These are phyloP conservation scores for Myiotriccus ornatus DNA, from an alignment of 2,797 vertebrate species.

Conservation along the genomic window DNA sequence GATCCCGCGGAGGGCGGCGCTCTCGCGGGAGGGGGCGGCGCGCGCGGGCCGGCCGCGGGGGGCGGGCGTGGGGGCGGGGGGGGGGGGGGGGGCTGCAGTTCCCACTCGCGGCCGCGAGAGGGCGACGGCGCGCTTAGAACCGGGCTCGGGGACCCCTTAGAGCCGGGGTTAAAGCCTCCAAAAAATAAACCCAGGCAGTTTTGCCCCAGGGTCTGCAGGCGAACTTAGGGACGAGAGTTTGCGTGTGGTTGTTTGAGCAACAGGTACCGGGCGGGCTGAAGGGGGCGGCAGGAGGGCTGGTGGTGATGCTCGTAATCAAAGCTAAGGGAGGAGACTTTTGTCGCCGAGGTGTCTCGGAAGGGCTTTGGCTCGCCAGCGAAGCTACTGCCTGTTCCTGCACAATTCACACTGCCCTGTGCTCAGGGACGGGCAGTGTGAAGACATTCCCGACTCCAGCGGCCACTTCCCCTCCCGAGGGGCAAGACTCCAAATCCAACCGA, in stretches of 20 bases:
- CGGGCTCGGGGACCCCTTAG: too few species aligned
- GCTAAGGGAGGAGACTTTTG: neutral
- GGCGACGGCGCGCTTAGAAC: neutral
- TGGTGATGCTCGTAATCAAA: neutral
- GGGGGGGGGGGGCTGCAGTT: neutral
- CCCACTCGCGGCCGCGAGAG: neutral
- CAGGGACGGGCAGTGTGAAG: neutral
- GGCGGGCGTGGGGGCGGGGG: too few species aligned
- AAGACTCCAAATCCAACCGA: neutral
- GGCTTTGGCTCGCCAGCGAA: neutral
- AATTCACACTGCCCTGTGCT: neutral
- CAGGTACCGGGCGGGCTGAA: rapidly evolving
- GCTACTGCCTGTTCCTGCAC: neutral
- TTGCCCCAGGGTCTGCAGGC: too few species aligned
- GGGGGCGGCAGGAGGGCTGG: neutral
- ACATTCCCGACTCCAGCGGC: neutral
- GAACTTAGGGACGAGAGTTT: neutral
- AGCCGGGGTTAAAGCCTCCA: too few species aligned
- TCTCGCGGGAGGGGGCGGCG: too few species aligned
- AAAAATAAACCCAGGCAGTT: rapidly evolving
- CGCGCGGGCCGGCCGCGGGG: too few species aligned
- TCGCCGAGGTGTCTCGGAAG: neutral
- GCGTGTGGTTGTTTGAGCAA: neutral
- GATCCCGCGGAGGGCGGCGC: too few species aligned
- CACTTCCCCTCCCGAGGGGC: neutral